phyloP scores from a whole-genome alignment of 2,888 invertebrate genomes.

The Myathropa florea region DNA sequence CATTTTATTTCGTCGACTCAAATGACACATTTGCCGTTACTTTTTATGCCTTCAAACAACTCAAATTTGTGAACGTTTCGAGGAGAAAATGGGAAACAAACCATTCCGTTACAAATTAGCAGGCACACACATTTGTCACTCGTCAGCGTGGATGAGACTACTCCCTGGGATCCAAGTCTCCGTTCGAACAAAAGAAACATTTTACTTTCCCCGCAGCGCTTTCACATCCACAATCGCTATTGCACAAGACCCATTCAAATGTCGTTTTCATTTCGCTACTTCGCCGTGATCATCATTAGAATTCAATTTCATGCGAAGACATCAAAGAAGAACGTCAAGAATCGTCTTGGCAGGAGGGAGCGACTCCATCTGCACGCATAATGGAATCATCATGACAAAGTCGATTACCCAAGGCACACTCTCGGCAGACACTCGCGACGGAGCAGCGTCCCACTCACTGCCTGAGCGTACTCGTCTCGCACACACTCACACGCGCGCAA shows the following conservation, averaged over 20 bases:
- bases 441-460: neutral
- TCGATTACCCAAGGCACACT: conserved; percentile 8
- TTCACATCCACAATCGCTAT: conserved; percentile 36
- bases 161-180: neutral
- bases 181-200: neutral
- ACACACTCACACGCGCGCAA: neutral
- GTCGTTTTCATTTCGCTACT: conserved; percentile 28
- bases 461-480: neutral
- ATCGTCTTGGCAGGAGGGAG: neutral
- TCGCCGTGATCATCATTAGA: conserved; percentile 21
- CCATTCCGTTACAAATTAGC: neutral
- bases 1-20: neutral
- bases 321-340: conserved; percentile 34
- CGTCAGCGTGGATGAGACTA: neutral
- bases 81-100: neutral
- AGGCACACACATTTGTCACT: neutral
- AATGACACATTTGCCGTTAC: neutral
- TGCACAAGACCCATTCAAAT: conserved; percentile 48
- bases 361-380: conserved; percentile 2
- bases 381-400: conserved; percentile 39
- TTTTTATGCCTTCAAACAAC: neutral
- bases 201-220: conserved; percentile 39
- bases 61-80: neutral
- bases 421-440: neutral
- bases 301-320: conserved; percentile 42